Conservation (phyloP, 2,888 invertebrate genomes). For the Spilarctia lutea region DNA sequence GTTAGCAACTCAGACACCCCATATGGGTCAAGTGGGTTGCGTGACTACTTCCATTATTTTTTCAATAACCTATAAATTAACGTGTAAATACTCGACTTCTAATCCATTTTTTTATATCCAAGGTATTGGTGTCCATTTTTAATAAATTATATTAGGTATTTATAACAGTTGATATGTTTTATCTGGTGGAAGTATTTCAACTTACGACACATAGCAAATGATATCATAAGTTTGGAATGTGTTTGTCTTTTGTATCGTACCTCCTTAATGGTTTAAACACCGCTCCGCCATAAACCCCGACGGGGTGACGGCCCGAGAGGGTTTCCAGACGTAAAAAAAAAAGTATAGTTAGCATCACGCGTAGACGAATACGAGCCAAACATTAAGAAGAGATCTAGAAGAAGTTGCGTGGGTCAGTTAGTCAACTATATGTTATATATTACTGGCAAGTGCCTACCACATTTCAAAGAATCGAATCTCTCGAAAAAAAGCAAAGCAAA, state of each 20-base stretch:
- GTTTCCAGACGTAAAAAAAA: no score
- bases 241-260: neutral
- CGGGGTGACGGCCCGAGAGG: no score
- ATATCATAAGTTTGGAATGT: neutral
- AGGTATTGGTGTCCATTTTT: constrained; percentile 4
- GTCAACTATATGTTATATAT: no score
- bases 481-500: no score
- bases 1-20: constrained; percentile 3
- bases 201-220: neutral
- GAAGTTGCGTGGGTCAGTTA: no score
- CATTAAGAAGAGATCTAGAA: no score
- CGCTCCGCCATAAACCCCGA: no score
- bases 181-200: neutral
- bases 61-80: constrained; percentile 18
- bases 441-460: no score
- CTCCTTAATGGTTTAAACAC: no score
- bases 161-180: neutral
- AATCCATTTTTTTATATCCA: neutral
- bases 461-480: no score
- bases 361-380: no score
- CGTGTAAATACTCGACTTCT: constrained; percentile 16
- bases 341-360: no score
- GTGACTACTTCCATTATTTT: constrained; percentile 20
- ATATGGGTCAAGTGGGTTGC: constrained; percentile 5
- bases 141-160: neutral